Conservation (phyloP, 2,113 vertebrate species). For the Beaufortia kweichowensis region DNA sequence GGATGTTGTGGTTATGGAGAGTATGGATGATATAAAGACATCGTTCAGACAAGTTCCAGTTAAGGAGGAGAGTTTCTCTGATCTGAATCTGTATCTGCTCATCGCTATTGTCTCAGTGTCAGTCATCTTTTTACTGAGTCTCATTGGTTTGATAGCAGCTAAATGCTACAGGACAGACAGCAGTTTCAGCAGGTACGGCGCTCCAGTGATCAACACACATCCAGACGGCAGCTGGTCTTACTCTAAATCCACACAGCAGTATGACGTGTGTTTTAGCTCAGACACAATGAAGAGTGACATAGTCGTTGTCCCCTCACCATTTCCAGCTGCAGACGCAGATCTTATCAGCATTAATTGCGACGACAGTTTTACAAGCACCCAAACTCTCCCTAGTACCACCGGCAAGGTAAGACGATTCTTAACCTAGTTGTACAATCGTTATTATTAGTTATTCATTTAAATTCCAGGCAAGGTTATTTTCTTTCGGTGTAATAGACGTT, state of each 20-base stretch:
- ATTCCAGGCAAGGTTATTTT: too few species aligned
- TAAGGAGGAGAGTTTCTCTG: slow-evolving; percentile 58
- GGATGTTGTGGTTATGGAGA: slow-evolving; percentile 69
- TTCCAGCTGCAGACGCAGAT: slow-evolving; percentile 35
- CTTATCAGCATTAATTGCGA: slow-evolving; percentile 26
- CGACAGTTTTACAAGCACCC: background rate
- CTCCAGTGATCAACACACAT: slow-evolving; percentile 55
- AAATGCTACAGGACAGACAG: slow-evolving; percentile 52
- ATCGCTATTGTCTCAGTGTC: slow-evolving; percentile 72
- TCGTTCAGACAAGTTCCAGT: slow-evolving; percentile 69
- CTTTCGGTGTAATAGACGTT: too few species aligned
- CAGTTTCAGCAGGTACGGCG: slow-evolving; percentile 42
- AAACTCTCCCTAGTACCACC: background rate
- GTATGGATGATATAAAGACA: slow-evolving; percentile 59
- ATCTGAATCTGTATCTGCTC: slow-evolving; percentile 74
- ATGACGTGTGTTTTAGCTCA: slow-evolving; percentile 67
- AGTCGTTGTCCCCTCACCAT: slow-evolving; percentile 36
- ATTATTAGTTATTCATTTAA: too few species aligned
- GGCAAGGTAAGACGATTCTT: background rate
- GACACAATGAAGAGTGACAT: slow-evolving; percentile 56
- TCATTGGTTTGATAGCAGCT: slow-evolving; percentile 56
- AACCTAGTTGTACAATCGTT: too few species aligned
- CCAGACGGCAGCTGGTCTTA: slow-evolving; percentile 68
- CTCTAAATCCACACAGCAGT: slow-evolving; percentile 68
- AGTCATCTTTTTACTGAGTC: slow-evolving; percentile 65